Evolutionary conservation across 1,140 invertebrate species (phyloP).

Genomic region (Nasonia longicornis): DNA sequence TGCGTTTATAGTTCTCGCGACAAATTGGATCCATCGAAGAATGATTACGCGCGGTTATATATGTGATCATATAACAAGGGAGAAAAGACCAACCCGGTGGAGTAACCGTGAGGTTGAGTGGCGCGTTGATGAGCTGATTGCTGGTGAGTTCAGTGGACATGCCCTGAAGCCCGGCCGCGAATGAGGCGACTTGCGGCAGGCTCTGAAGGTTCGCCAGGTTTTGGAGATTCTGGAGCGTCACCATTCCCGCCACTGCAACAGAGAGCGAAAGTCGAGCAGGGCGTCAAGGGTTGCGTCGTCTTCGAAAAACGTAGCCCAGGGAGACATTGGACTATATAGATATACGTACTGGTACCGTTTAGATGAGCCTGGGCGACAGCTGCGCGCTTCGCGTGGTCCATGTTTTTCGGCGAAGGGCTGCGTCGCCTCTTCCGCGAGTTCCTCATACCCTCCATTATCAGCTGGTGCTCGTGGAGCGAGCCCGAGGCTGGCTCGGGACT

Average conservation of each 20-base stretch:
- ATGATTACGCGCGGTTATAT: too few relatives aligned
- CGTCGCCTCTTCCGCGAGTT: slow-evolving; percentile 62
- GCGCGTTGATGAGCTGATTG: slow-evolving; percentile 80
- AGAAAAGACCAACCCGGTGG: slow-evolving; percentile 70
- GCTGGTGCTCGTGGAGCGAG: slow-evolving; percentile 67
- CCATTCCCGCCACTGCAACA: slow-evolving; percentile 80
- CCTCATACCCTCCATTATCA: slow-evolving; percentile 65
- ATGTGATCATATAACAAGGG: background rate
- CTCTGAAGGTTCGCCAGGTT: slow-evolving; percentile 79
- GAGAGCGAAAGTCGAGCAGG: background rate
- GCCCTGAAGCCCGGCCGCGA: slow-evolving; percentile 79
- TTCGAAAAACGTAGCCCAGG: background rate
- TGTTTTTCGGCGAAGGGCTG: slow-evolving; percentile 64
- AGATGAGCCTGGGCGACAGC: slow-evolving; percentile 70
- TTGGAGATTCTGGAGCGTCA: slow-evolving; percentile 82
- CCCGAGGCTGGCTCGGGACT: slow-evolving; percentile 73
- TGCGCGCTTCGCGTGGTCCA: slow-evolving; percentile 68
- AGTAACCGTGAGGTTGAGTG: slow-evolving; percentile 83
- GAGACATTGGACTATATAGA: background rate
- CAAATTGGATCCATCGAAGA: background rate
- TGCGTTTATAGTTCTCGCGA: background rate
- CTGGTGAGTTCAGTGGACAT: slow-evolving; percentile 74
- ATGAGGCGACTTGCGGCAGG: slow-evolving; percentile 76
- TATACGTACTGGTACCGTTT: slow-evolving; percentile 83
- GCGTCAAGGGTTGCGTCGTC: background rate